Base-by-base conservation (phyloP, 2,888 invertebrate species). In the Mechanitis messenoides region DNA sequence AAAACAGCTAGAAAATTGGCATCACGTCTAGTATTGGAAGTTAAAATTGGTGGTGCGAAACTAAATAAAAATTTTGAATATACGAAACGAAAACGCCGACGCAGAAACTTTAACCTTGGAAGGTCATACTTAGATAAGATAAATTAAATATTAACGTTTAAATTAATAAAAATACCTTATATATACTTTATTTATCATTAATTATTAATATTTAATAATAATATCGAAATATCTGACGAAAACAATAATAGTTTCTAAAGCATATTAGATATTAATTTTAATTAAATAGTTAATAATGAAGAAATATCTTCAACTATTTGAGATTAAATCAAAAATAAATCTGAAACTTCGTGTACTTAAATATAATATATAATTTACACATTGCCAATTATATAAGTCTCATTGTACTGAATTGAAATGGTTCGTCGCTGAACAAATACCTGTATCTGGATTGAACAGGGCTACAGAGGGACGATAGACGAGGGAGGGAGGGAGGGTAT, bases 351-450 rank as follows among this genome's bases (percentile, higher is more conserved):
- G 20, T 20, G 20, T 20, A 20, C 20, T 20, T 20, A 20, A 20
- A 2, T 35, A 35, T 35, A 35, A 2, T 35, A 35, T 35, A 35
- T 35, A 35, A 35, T 5, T 35, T 5, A 35, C 35, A 35, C 3
- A 35, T 35, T 35, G 35, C 35, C 35, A 6, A 35, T 35, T 35
- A 35, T 35, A 5, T 5, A 35, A 35, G 6, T 35, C 4, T 35
- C 35, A 35, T 35, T 35, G 28, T n/a, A 20, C 47, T 20, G 2
- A 56, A 11, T 45, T 54, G 72, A 87, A 88, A n/a, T 71, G 76
- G 60, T 87, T 87, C 12, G 61, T 69, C 2, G 78, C 66, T 3
- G 87, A 85, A 67, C 89, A 88, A 9, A 77, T 38, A 7, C 64
- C 62, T 20, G 73, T 55, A 1, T 64, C 67, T 0, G 86, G 87